Conservation (phyloP, 2,888 invertebrate genomes). For the Osmoderma eremita region DNA sequence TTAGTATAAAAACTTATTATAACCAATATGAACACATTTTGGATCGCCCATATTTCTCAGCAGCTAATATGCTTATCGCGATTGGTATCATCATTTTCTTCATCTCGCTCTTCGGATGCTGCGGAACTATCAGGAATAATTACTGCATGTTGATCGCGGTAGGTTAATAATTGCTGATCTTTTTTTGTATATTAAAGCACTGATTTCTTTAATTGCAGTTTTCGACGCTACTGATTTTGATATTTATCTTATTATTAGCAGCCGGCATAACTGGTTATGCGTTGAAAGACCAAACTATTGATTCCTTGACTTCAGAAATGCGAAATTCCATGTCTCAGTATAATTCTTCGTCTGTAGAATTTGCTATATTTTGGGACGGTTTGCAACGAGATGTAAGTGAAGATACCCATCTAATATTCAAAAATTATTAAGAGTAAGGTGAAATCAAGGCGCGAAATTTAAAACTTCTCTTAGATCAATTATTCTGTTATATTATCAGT, state of each 20-base stretch:
- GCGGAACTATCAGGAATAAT: conserved; percentile 94
- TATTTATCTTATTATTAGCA: conserved; percentile 87
- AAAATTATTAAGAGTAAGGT: too few species aligned
- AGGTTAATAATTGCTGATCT: conserved; percentile 61
- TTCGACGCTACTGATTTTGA: conserved; percentile 77
- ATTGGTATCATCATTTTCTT: conserved; percentile 90
- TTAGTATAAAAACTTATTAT: conserved; percentile 77
- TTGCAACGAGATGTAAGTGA: conserved; percentile 82
- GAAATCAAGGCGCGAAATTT: too few species aligned
- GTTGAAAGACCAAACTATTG: conserved; percentile 74
- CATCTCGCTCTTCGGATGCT: conserved; percentile 95
- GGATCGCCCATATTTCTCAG: conserved; percentile 83
- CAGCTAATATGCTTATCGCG: conserved; percentile 86
- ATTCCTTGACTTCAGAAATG: conserved; percentile 73
- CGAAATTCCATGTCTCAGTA: conserved; percentile 75
- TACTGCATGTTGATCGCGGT: conserved; percentile 94
- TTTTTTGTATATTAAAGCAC: conserved; percentile 5
- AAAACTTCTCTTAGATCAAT: too few species aligned
- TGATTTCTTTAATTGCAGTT: conserved; percentile 67
- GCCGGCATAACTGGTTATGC: conserved; percentile 85
- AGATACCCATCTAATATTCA: too few species aligned
- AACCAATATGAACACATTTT: conserved; percentile 82
- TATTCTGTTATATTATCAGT: too few species aligned
- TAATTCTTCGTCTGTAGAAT: conserved; percentile 64
- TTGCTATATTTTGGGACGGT: conserved; percentile 79